Evolutionary conservation across 2,797 vertebrate species (phyloP).

Genomic region (Sus cebifrons): DNA sequence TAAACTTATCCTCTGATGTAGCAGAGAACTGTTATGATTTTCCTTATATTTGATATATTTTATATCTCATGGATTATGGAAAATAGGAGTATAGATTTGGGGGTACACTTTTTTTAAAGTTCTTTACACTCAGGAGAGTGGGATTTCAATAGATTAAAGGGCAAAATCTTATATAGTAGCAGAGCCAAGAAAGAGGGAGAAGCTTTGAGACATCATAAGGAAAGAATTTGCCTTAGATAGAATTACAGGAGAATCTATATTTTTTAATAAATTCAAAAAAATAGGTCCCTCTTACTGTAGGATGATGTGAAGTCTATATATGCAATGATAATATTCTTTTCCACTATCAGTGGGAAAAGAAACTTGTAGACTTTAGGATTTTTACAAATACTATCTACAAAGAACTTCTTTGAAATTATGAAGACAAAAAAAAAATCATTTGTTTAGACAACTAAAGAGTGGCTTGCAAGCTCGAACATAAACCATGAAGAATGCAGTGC

Average conservation of each 20-base stretch:
- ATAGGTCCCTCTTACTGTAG: neutral
- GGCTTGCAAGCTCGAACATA: conserved; percentile 34
- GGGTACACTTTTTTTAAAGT: neutral
- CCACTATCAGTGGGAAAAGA: neutral
- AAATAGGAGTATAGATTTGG: neutral
- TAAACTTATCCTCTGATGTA: conserved; percentile 21
- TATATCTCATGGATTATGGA: neutral
- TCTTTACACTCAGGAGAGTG: neutral
- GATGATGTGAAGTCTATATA: neutral
- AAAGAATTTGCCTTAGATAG: conserved; percentile 1
- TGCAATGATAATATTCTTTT: neutral
- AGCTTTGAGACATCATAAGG: neutral
- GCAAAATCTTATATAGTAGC: neutral
- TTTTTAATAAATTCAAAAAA: neutral
- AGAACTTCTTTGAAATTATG: conserved; percentile 10
- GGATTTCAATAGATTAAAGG: conserved; percentile 19
- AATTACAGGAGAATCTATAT: neutral
- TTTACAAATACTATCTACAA: conserved; percentile 10
- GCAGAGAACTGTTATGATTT: neutral
- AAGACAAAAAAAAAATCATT: conserved; percentile 50
- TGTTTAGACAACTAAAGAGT: conserved; percentile 47
- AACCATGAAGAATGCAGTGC: conserved; percentile 35
- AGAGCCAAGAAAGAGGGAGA: neutral
- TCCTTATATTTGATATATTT: conserved; percentile 44
- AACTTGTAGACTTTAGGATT: conserved; percentile 28